Percentiles rank a stretch among this genome's conserved stretches.
Evolutionary conservation across 2,797 vertebrate genomes (phyloP).

Genomic region (Sebastes melanostomus): DNA sequence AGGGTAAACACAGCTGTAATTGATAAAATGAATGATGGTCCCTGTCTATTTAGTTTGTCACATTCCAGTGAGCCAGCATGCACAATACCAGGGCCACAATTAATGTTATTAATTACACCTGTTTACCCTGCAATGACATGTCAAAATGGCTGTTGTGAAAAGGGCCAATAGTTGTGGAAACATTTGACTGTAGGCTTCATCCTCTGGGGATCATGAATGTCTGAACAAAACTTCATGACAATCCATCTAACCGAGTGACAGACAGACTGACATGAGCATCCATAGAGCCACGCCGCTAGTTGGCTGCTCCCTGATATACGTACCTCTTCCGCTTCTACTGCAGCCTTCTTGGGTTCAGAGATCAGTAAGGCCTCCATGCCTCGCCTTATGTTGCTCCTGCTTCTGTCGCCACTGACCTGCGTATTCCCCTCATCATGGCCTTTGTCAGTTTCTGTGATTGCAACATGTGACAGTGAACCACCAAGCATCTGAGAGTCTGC

Average conservation of each 20-base stretch:
- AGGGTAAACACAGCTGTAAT: no score
- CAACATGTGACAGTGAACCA: constrained; percentile 37
- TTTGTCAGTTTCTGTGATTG: constrained; percentile 51
- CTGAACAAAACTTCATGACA: background rate
- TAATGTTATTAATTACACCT: no score
- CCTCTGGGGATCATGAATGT: background rate
- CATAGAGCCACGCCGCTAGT: background rate
- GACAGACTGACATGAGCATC: background rate
- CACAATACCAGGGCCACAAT: no score
- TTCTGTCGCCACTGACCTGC: constrained; percentile 57
- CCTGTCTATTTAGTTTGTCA: no score
- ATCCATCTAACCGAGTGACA: background rate
- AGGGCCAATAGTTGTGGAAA: background rate
- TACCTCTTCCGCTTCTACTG: constrained; percentile 73
- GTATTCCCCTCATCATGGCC: constrained; percentile 4
- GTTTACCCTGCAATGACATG: no score
- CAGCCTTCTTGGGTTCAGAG: constrained; percentile 73
- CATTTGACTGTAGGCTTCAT: background rate
- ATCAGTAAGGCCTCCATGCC: constrained; percentile 76
- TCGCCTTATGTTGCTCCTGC: constrained; percentile 73
- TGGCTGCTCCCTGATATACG: background rate
- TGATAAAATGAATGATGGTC: no score
- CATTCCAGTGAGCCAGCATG: no score
- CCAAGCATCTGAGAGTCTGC: constrained; percentile 30
- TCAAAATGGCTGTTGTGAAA: no score